Evolutionary conservation across 1,140 invertebrate species (phyloP).

Genomic region (Aphaenogaster rudis): DNA sequence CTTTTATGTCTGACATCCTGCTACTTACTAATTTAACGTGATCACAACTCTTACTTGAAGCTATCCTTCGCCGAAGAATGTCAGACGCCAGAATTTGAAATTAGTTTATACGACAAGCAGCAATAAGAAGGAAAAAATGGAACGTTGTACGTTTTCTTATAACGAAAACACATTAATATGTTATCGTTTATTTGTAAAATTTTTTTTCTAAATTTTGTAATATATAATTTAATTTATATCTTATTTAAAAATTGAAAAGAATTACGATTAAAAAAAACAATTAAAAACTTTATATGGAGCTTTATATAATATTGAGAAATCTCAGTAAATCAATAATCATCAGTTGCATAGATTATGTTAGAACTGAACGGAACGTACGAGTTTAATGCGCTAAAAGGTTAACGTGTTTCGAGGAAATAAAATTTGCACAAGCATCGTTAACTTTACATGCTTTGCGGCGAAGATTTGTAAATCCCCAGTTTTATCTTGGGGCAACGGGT

Average conservation of each 20-base stretch:
- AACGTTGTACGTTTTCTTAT: not conserved
- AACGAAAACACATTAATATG: not conserved
- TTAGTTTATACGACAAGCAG: not conserved
- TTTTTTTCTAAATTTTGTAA: not conserved
- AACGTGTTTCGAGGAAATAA: slow-evolving; percentile 21
- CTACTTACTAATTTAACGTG: slow-evolving; percentile 37
- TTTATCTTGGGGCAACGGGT: not conserved
- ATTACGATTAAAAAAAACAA: not conserved
- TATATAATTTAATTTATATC: not conserved
- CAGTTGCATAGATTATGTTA: slow-evolving; percentile 1
- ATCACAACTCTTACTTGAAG: not conserved
- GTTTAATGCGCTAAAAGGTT: slow-evolving; percentile 1
- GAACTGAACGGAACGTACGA: not conserved
- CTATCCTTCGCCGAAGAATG: not conserved
- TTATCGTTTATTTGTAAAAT: not conserved
- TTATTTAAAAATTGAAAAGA: not conserved
- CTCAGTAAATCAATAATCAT: not conserved
- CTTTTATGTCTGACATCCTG: not conserved
- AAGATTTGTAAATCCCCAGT: slow-evolving; percentile 6
- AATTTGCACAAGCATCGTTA: slow-evolving; percentile 37
- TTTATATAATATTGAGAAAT: not conserved
- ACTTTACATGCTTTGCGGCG: slow-evolving; percentile 5
- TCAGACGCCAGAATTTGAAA: slow-evolving; percentile 11
- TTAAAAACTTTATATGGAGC: not conserved
- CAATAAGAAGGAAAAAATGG: not conserved